Percentiles rank a stretch among this genome's conserved stretches.
Conservation (phyloP, 2,797 vertebrate species). For the Falco columbarius region DNA sequence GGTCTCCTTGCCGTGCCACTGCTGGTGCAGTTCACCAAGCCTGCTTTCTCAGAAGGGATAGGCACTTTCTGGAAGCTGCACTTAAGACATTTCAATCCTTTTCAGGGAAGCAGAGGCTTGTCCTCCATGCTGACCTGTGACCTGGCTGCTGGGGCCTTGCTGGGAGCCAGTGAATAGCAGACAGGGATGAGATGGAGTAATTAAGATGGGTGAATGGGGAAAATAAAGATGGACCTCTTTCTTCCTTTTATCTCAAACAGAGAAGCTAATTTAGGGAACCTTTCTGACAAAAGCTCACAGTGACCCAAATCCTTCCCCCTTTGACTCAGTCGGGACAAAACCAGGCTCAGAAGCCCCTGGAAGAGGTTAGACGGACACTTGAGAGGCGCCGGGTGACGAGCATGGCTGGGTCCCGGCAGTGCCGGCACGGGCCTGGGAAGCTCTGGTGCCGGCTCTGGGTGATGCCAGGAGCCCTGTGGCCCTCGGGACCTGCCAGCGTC, state of each 20-base stretch:
- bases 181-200: slow-evolving; percentile 28
- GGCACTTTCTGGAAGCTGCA: background rate
- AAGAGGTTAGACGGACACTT: background rate
- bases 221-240: slow-evolving; percentile 26
- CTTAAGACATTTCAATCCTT: slow-evolving; percentile 8
- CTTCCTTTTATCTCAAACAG: slow-evolving; percentile 2
- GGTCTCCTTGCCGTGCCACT: background rate
- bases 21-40: background rate
- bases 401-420: background rate
- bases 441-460: background rate
- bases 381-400: background rate
- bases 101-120: background rate
- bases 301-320: slow-evolving; percentile 7
- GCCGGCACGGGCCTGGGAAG: background rate
- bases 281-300: slow-evolving; percentile 2
- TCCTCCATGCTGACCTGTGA: background rate
- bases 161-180: slow-evolving; percentile 39
- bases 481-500: background rate
- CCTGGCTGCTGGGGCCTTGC: background rate
- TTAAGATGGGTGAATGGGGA: background rate
- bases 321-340: background rate
- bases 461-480: background rate
- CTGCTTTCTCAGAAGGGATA: background rate
- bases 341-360: background rate
- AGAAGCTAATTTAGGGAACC: slow-evolving; percentile 42